These are phyloP conservation scores for Euura lappo DNA, from an alignment of 1,140 invertebrate species.

Conservation along the genomic window DNA sequence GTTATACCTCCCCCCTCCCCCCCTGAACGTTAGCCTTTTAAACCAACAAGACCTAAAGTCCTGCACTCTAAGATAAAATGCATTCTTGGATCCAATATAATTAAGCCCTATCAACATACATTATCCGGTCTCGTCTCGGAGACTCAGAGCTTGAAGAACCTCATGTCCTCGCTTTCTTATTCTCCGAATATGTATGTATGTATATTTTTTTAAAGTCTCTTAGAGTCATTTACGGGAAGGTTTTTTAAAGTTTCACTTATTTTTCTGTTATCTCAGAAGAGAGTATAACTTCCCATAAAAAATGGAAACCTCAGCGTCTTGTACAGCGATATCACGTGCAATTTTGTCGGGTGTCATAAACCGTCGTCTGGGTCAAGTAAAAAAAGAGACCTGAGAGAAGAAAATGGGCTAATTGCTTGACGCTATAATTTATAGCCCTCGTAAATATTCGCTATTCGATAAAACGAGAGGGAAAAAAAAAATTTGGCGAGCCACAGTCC, in stretches of 20 bases:
- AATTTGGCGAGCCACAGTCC: too few relatives aligned
- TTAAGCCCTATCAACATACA: conserved; percentile 48
- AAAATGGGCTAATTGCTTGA: too few relatives aligned
- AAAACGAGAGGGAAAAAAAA: too few relatives aligned
- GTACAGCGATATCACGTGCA: too few relatives aligned
- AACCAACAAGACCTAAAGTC: background rate
- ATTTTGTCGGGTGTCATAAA: too few relatives aligned
- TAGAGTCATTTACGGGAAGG: background rate
- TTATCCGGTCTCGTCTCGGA: conserved; percentile 15
- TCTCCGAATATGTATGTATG: background rate
- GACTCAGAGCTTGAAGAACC: background rate
- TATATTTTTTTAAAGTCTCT: background rate
- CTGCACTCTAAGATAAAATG: conserved; percentile 50
- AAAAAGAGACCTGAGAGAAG: too few relatives aligned
- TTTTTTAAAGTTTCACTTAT: background rate
- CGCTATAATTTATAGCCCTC: too few relatives aligned
- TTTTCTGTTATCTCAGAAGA: background rate
- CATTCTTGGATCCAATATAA: conserved; percentile 45
- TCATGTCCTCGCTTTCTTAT: background rate
- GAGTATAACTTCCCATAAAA: too few relatives aligned
- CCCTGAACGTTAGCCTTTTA: background rate
- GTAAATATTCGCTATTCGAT: too few relatives aligned
- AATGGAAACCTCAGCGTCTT: too few relatives aligned
- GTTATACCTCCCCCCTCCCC: too few relatives aligned
- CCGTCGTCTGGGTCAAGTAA: too few relatives aligned